Evolutionary conservation across 1,140 invertebrate genomes (phyloP).

Genomic region (Notospermus geniculatus): DNA sequence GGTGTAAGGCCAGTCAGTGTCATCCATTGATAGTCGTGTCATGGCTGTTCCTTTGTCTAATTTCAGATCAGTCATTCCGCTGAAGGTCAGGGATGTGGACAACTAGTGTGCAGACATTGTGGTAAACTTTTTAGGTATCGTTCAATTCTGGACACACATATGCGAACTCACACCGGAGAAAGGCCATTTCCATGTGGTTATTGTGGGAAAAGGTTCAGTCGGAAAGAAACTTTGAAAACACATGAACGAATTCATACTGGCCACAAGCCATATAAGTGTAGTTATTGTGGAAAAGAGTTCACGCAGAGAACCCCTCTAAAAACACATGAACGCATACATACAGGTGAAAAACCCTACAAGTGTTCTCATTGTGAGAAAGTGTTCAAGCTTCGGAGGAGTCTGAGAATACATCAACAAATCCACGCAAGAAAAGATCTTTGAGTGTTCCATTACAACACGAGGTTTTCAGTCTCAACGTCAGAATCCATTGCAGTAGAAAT

Average conservation of each 20-base stretch:
- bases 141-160: too few species aligned
- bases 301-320: constrained; percentile 47
- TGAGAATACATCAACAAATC: constrained; percentile 8
- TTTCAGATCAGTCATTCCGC: too few species aligned
- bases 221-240: constrained; percentile 36
- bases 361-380: constrained; percentile 15
- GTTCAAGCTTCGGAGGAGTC: background rate
- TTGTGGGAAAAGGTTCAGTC: constrained; percentile 50
- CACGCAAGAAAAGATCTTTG: constrained; percentile 19
- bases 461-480: constrained; percentile 8
- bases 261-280: constrained; percentile 53
- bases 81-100: too few species aligned
- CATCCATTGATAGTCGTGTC: too few species aligned
- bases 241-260: constrained; percentile 50
- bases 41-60: too few species aligned
- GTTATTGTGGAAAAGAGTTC: constrained; percentile 52
- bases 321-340: constrained; percentile 44
- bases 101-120: too few species aligned
- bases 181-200: constrained; percentile 28
- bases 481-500: too few species aligned
- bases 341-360: constrained; percentile 11
- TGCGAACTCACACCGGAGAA: constrained; percentile 16
- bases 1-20: too few species aligned
- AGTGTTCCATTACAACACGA: constrained; percentile 14
- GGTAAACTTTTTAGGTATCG: too few species aligned